phyloP scores from a whole-genome alignment of 1,140 invertebrate species.

The Drosophila melanica region DNA sequence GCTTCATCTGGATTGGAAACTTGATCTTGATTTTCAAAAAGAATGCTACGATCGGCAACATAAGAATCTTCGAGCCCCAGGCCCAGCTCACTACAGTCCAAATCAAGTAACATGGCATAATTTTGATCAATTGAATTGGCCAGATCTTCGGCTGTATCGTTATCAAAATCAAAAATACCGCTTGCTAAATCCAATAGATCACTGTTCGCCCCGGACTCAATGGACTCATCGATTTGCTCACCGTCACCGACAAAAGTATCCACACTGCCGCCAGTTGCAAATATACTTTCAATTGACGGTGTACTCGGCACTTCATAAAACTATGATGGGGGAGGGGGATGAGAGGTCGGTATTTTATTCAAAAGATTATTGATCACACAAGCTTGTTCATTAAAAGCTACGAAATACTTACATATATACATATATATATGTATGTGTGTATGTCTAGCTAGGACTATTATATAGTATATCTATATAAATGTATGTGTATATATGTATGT shows the following conservation, averaged over 20 bases:
- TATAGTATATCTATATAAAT: slow-evolving; percentile 19
- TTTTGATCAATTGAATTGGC: slow-evolving; percentile 51
- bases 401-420: slow-evolving; percentile 47
- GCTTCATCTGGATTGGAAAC: slow-evolving; percentile 10
- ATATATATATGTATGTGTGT: slow-evolving; percentile 30
- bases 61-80: slow-evolving; percentile 38
- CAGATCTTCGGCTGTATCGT: slow-evolving; percentile 45
- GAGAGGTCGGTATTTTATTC: slow-evolving; percentile 72
- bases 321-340: slow-evolving; percentile 45
- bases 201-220: slow-evolving; percentile 15
- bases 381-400: slow-evolving; percentile 61
- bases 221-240: slow-evolving; percentile 9
- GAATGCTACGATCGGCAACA: slow-evolving; percentile 10
- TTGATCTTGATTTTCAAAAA: slow-evolving; percentile 36
- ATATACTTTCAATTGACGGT: slow-evolving; percentile 57
- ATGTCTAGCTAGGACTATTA: slow-evolving; percentile 34
- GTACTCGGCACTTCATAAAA: slow-evolving; percentile 67
- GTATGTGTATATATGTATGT: not conserved
- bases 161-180: slow-evolving; percentile 59
- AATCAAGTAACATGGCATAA: slow-evolving; percentile 48
- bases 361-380: slow-evolving; percentile 62
- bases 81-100: slow-evolving; percentile 53
- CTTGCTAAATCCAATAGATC: slow-evolving; percentile 51
- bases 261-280: slow-evolving; percentile 47
- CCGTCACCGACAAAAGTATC: slow-evolving; percentile 28